Percentiles rank a stretch among this genome's conserved stretches.
Evolutionary conservation across 2,113 vertebrate species (phyloP).

Genomic region (Zonotrichia leucophrys): DNA sequence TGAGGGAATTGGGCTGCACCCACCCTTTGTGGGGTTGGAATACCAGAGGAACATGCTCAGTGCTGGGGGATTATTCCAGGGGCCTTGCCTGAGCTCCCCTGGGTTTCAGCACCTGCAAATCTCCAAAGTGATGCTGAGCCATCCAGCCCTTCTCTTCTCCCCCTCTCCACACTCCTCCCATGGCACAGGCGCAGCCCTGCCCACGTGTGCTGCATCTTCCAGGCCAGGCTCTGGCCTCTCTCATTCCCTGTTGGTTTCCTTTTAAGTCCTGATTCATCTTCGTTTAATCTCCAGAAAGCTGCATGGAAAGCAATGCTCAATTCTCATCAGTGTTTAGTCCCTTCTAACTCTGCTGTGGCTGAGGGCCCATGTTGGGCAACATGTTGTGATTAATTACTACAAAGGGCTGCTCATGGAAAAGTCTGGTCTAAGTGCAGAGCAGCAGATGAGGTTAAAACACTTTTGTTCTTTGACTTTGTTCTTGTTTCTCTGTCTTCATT

Average conservation of each 20-base stretch:
- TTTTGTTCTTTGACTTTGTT: slow-evolving; percentile 38
- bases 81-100: neutral
- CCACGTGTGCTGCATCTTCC: neutral
- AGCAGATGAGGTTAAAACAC: slow-evolving; percentile 18
- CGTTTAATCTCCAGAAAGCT: neutral
- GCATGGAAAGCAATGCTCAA: neutral
- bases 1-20: rapidly evolving
- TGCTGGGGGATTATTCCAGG: neutral
- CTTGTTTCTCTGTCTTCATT: slow-evolving; percentile 40
- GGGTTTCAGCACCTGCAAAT: neutral
- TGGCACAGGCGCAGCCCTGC: neutral
- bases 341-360: neutral
- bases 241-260: neutral
- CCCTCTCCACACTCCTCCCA: rapidly evolving
- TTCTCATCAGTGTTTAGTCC: neutral
- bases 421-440: neutral
- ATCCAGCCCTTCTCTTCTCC: neutral
- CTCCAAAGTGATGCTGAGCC: neutral
- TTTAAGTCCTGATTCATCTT: neutral
- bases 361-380: neutral
- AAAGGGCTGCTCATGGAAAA: neutral
- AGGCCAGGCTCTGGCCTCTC: neutral
- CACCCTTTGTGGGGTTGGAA: neutral
- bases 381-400: slow-evolving; percentile 18
- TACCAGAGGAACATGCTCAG: neutral